Base-by-base conservation (phyloP, 2,888 invertebrate genomes). In the Dryobota labecula region DNA sequence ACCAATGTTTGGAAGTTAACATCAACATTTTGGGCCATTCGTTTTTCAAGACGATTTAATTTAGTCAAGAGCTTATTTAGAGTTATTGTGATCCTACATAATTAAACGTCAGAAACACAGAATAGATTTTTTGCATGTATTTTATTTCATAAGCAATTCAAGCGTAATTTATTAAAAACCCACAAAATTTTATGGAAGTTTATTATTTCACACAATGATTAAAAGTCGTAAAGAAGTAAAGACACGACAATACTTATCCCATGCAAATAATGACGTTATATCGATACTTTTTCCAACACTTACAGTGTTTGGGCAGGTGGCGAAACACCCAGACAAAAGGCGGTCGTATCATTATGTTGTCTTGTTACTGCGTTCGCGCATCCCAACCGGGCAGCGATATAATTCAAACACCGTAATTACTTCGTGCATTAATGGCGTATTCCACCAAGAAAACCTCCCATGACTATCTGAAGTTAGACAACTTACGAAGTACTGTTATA, bases 291-390 rank as follows among this genome's bases (percentile, higher is more conserved):
- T 78, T 80, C 82, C 91, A 88, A 86, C 92, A 80, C 92, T 91
- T 78, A 69, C 66, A 82, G 76, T 93, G 94, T 95, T 95, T 95
- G 94, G 95, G 96, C 95, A 95, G 95, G 96, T 96, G 96, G 96
- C 94, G 94, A 95, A 95, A 94, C 93, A 90, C 89, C 91, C 94
- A 92, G 93, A 94, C 94, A 95, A 95, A 94, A 93, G 93, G 90
- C 91, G 90, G 90, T 88, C 90, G 91, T 94, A 94, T 95, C 94
- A 95, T 95, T 96, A 95, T 94, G 92, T 92, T 95, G 96, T 95
- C 96, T 95, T 94, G 95, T 95, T 95, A 95, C 93, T 91, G 89
- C 94, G 92, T 93, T 89, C 89, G 94, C 92, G 94, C 94, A 92
- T 94, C 94, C 88, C 82, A 80, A 77, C 78, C 69, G 87, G 88